These are phyloP conservation scores for Hippopotamus amphibius DNA, from an alignment of 2,113 vertebrate species.

Conservation along the genomic window DNA sequence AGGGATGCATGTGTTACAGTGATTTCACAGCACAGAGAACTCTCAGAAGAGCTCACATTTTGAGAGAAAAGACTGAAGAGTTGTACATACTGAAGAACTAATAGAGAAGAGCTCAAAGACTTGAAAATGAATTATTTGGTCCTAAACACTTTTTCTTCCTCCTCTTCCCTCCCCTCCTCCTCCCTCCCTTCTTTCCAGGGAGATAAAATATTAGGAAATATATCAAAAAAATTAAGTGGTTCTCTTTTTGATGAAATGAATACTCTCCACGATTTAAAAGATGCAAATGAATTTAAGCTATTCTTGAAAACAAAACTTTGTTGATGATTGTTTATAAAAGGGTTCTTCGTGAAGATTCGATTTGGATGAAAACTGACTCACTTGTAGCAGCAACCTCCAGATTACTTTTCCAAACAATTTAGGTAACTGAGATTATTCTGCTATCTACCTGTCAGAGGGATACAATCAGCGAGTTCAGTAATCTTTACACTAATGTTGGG, in stretches of 20 bases:
- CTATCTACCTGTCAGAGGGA: background rate
- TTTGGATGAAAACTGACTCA: constrained; percentile 19
- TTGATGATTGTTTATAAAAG: background rate
- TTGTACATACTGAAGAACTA: background rate
- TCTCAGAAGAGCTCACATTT: background rate
- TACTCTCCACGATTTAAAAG: background rate
- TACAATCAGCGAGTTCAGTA: background rate
- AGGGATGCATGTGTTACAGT: background rate
- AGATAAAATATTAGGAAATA: background rate
- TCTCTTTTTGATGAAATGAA: background rate
- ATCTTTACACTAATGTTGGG: background rate
- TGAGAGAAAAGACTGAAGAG: constrained; percentile 6
- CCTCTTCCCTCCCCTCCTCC: background rate
- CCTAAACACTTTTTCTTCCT: background rate
- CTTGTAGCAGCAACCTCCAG: background rate
- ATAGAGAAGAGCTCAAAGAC: background rate
- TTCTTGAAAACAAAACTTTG: constrained; percentile 45
- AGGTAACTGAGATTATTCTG: background rate
- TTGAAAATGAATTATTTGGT: constrained; percentile 41
- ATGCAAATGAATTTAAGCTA: background rate
- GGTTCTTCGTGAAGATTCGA: background rate
- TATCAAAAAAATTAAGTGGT: background rate
- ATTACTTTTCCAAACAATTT: constrained; percentile 3
- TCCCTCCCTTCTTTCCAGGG: background rate
- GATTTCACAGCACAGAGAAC: background rate